Conservation (phyloP, 2,888 invertebrate species). For the Heliconius charithonia region DNA sequence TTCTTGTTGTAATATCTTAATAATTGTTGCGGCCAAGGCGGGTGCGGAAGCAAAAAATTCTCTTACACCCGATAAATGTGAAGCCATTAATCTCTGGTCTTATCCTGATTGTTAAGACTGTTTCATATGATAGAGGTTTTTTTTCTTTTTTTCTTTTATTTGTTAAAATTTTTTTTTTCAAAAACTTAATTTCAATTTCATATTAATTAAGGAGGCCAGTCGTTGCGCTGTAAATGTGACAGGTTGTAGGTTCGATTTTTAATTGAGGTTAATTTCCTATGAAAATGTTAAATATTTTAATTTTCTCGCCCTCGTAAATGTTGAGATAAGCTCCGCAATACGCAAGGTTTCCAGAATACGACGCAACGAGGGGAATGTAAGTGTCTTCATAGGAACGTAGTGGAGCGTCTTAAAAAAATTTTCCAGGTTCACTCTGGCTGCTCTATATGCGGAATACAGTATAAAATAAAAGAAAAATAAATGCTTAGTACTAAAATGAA, state of each 20-base stretch:
- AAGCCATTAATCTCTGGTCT: conserved; percentile 42
- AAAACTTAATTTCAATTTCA: neutral
- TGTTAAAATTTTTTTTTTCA: neutral
- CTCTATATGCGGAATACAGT: too few relatives aligned
- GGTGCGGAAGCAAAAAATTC: conserved; percentile 44
- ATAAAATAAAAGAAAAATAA: too few relatives aligned
- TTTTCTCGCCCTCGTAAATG: neutral
- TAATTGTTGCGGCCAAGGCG: conserved; percentile 33
- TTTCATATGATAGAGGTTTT: conserved; percentile 14
- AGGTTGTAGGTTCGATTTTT: too few relatives aligned
- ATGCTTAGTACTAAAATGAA: too few relatives aligned
- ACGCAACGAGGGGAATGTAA: neutral
- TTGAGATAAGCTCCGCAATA: too few relatives aligned
- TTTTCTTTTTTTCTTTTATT: neutral
- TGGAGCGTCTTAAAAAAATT: too few relatives aligned
- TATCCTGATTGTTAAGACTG: conserved; percentile 34
- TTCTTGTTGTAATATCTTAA: neutral
- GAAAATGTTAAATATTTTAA: neutral
- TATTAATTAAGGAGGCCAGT: too few relatives aligned
- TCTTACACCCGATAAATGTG: conserved; percentile 44
- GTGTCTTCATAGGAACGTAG: too few relatives aligned
- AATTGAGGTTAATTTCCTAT: too few relatives aligned
- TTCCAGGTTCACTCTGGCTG: too few relatives aligned
- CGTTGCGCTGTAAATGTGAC: too few relatives aligned
- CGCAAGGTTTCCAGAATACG: neutral